phyloP scores from a whole-genome alignment of 2,888 invertebrate genomes.

The Amiota communis region DNA sequence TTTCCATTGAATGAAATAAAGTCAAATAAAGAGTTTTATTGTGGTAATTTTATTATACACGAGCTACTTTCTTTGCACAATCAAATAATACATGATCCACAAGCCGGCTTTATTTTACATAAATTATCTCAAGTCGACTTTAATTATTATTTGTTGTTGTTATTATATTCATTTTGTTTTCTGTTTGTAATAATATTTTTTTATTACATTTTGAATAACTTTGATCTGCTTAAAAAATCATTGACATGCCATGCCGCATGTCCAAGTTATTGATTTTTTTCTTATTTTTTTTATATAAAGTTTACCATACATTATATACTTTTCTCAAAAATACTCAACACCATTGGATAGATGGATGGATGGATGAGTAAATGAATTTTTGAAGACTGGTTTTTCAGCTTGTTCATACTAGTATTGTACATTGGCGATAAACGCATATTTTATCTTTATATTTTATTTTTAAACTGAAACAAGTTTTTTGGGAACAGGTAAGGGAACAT shows the following conservation, averaged over 20 bases:
- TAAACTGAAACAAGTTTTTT: slow-evolving; percentile 23
- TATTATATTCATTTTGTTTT: no score
- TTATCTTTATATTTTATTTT: slow-evolving; percentile 41
- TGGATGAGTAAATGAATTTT: slow-evolving; percentile 7
- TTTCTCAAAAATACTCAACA: background rate
- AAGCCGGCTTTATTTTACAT: slow-evolving; percentile 8
- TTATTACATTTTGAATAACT: background rate
- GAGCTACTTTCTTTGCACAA: no score
- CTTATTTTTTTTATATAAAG: background rate
- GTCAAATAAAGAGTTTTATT: no score
- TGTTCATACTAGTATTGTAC: background rate
- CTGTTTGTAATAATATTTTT: background rate
- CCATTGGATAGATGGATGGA: background rate
- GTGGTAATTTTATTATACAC: no score
- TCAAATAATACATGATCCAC: background rate
- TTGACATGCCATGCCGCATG: slow-evolving; percentile 2
- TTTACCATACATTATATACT: no score
- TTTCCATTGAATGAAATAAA: no score
- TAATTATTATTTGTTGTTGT: no score
- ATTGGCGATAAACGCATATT: slow-evolving; percentile 20
- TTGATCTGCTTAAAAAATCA: background rate
- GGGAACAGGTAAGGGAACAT: slow-evolving; percentile 61
- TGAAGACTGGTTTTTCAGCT: slow-evolving; percentile 20
- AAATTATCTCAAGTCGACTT: background rate
- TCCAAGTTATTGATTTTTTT: background rate